These are phyloP conservation scores for Alligator mississippiensis DNA, from an alignment of 2,113 vertebrate species.

Conservation along the genomic window DNA sequence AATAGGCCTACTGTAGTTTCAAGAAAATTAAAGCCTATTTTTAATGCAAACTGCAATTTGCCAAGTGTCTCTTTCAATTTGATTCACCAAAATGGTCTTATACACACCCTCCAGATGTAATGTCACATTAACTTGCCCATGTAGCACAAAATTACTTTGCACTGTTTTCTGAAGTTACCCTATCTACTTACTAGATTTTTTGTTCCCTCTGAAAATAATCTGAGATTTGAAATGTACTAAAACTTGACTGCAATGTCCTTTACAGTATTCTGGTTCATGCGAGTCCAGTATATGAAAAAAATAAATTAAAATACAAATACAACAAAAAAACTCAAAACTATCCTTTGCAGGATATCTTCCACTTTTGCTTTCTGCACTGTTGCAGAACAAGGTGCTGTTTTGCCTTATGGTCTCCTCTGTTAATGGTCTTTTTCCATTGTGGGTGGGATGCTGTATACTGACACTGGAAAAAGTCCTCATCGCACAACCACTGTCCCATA, in stretches of 20 bases:
- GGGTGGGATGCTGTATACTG: too few species aligned
- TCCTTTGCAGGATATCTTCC: too few species aligned
- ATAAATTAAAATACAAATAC: too few species aligned
- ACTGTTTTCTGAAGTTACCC: neutral
- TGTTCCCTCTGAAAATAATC: neutral
- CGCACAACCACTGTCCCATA: too few species aligned
- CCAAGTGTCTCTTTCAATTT: constrained; percentile 1
- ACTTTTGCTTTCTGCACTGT: too few species aligned
- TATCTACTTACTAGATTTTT: neutral
- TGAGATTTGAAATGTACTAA: neutral
- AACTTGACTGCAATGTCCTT: neutral
- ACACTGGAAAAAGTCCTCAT: too few species aligned
- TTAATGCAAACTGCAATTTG: constrained; percentile 23
- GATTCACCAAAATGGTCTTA: constrained; percentile 20
- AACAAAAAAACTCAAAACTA: too few species aligned
- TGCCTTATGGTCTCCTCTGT: too few species aligned
- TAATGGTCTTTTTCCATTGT: too few species aligned
- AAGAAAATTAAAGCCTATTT: constrained; percentile 32
- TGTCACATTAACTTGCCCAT: neutral
- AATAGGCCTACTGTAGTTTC: neutral
- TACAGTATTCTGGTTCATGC: neutral
- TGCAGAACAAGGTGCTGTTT: too few species aligned
- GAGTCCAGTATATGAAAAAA: neutral
- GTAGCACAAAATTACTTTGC: neutral
- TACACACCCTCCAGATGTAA: neutral